phyloP scores from a whole-genome alignment of 1,140 invertebrate genomes.

The Microplitis demolitor region DNA sequence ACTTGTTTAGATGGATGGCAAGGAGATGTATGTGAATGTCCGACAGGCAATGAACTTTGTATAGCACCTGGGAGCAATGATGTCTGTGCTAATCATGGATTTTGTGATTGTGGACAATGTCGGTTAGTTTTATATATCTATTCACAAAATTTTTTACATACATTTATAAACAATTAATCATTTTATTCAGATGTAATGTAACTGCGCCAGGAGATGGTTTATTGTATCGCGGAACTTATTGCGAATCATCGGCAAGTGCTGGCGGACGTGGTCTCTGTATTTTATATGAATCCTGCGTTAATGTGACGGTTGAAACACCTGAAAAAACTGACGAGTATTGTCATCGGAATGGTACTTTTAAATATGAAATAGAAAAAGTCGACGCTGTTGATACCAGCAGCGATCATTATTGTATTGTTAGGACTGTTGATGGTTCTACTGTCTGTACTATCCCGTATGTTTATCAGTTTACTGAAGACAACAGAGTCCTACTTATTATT shows the following conservation, averaged over 20 bases:
- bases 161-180: not conserved
- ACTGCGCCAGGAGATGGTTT: conserved; percentile 32
- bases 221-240: conserved; percentile 41
- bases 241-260: conserved; percentile 40
- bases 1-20: conserved; percentile 40
- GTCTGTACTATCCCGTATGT: conserved; percentile 37
- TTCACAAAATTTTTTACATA: not conserved
- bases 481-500: conserved; percentile 35
- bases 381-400: conserved; percentile 32
- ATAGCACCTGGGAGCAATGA: conserved; percentile 41
- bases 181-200: conserved; percentile 36
- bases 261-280: conserved; percentile 38
- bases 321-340: conserved; percentile 31
- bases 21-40: conserved; percentile 41
- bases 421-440: conserved; percentile 24
- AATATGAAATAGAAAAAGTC: conserved; percentile 31
- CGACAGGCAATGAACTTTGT: conserved; percentile 34
- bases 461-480: conserved; percentile 38
- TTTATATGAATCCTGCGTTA: conserved; percentile 40
- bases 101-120: conserved; percentile 46
- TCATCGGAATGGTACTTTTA: conserved; percentile 24
- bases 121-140: conserved; percentile 29
- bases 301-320: conserved; percentile 38
- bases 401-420: conserved; percentile 40
- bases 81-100: conserved; percentile 42